Evolutionary conservation across 2,113 vertebrate genomes (phyloP).

Genomic region (Pseudois nayaur): DNA sequence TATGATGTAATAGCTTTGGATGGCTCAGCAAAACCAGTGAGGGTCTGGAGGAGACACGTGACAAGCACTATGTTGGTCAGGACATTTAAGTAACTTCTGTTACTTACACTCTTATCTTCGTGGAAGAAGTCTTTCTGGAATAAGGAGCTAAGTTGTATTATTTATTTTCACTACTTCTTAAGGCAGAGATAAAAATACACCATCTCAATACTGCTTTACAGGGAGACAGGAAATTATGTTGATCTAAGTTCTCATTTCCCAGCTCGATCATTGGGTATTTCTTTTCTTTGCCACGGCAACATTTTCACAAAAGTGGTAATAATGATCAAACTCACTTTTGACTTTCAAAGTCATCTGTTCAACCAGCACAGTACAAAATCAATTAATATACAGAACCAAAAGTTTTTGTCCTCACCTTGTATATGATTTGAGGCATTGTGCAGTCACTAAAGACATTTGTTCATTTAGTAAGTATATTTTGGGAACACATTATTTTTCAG

Average conservation of each 20-base stretch:
- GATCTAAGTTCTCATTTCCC: background rate
- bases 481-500: background rate
- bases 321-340: background rate
- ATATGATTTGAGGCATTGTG: background rate
- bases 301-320: constrained; percentile 4
- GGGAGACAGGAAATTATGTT: background rate
- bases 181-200: background rate
- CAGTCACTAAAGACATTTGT: background rate
- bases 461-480: background rate
- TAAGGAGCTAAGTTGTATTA: background rate
- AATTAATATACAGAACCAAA: background rate
- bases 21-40: background rate
- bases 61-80: background rate
- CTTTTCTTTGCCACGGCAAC: background rate
- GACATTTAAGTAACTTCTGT: background rate
- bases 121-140: background rate
- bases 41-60: background rate
- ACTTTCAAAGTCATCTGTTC: background rate
- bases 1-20: background rate
- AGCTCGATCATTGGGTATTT: background rate
- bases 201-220: background rate
- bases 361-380: background rate
- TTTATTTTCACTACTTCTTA: constrained; percentile 1
- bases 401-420: background rate
- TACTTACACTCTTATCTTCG: background rate